These are phyloP conservation scores for Pyrgilauda ruficollis DNA, from an alignment of 2,113 vertebrate species.

Conservation along the genomic window DNA sequence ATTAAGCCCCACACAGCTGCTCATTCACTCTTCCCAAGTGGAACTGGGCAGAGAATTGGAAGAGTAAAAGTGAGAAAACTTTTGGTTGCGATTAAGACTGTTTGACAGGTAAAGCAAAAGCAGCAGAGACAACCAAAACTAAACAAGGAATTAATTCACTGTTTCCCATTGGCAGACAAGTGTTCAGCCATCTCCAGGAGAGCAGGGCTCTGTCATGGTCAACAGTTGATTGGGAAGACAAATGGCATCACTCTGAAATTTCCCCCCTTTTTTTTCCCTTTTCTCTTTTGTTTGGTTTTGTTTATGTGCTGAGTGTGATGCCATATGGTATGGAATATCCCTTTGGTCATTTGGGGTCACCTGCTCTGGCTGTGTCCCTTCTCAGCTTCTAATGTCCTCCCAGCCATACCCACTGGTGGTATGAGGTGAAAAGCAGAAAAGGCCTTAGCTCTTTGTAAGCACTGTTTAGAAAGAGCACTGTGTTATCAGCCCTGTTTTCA, in stretches of 20 bases:
- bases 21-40: neutral
- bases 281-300: no score
- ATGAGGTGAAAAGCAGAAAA: neutral
- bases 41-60: neutral
- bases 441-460: neutral
- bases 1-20: neutral
- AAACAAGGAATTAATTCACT: neutral
- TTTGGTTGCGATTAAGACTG: rapidly evolving
- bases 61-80: neutral
- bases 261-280: neutral
- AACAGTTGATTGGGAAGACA: neutral
- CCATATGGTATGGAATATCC: neutral
- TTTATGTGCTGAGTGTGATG: neutral
- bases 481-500: neutral
- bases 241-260: neutral
- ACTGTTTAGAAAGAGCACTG: rapidly evolving
- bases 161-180: rapidly evolving
- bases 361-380: neutral
- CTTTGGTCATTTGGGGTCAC: neutral
- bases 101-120: neutral
- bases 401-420: no score
- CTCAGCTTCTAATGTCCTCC: rapidly evolving
- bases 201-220: rapidly evolving
- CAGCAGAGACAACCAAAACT: neutral
- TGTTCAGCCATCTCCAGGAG: neutral